A percentile compares a stretch with the other conserved stretches of the same genome.
Conservation (phyloP, 2,888 invertebrate species). For the Hirtodrosophila duncani region DNA sequence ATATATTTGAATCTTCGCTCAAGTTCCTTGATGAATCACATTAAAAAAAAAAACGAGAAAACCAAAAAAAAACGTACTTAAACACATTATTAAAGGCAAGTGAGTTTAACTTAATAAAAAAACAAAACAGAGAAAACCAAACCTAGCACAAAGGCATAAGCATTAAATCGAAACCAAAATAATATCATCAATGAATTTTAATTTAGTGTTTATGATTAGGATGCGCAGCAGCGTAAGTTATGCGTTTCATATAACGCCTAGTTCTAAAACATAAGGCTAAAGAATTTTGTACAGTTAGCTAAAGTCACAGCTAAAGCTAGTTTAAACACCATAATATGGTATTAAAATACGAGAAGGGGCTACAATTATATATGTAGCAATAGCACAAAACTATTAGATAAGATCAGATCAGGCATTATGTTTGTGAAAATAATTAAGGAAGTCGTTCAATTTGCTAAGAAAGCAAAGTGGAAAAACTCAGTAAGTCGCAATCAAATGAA, state of each 20-base stretch:
- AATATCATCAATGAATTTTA: slow-evolving; percentile 64
- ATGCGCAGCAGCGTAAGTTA: slow-evolving; percentile 40
- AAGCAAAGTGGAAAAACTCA: no score
- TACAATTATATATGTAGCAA: no score
- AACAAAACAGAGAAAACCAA: slow-evolving; percentile 16
- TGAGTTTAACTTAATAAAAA: slow-evolving; percentile 41
- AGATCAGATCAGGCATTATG: no score
- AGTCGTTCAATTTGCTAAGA: no score
- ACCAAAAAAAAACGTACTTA: slow-evolving; percentile 27
- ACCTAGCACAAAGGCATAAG: slow-evolving; percentile 29
- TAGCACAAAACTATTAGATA: no score
- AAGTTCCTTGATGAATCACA: slow-evolving; percentile 58
- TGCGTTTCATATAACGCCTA: slow-evolving; percentile 19
- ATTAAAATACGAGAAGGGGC: no score
- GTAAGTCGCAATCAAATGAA: no score
- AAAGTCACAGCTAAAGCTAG: slow-evolving; percentile 29
- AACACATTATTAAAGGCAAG: slow-evolving; percentile 44
- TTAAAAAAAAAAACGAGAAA: slow-evolving; percentile 25
- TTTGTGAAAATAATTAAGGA: no score
- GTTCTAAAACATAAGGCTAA: background rate
- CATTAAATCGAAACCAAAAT: slow-evolving; percentile 28
- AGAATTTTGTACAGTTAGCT: slow-evolving; percentile 67
- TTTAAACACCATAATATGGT: slow-evolving; percentile 11
- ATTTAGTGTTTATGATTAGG: slow-evolving; percentile 52
- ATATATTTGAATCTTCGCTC: slow-evolving; percentile 61